These are phyloP conservation scores for Chymomyza caudatula DNA, from an alignment of 2,888 invertebrate species.

Conservation along the genomic window DNA sequence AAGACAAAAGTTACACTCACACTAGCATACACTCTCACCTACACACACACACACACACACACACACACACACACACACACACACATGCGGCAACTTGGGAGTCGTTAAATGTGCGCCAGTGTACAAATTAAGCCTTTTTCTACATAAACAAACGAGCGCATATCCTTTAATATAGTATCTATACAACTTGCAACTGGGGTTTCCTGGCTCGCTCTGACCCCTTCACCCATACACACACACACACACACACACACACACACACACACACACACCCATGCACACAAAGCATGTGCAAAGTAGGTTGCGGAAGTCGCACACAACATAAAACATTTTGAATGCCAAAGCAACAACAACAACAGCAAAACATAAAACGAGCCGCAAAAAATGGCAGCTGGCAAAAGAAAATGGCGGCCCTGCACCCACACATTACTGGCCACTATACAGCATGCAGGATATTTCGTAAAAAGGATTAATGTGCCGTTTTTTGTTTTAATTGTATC, in stretches of 20 bases:
- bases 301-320: slow-evolving; percentile 73
- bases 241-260: slow-evolving; percentile 8
- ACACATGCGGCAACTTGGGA: slow-evolving; percentile 22
- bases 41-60: slow-evolving; percentile 15
- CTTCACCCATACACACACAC: neutral
- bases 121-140: slow-evolving; percentile 73
- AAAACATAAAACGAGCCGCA: slow-evolving; percentile 36
- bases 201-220: slow-evolving; percentile 16
- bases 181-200: slow-evolving; percentile 26
- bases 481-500: slow-evolving; percentile 62
- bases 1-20: slow-evolving; percentile 62
- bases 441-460: slow-evolving; percentile 67
- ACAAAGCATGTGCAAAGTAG: slow-evolving; percentile 66
- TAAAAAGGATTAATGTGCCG: slow-evolving; percentile 66
- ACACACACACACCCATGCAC: neutral
- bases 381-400: slow-evolving; percentile 70
- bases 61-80: slow-evolving; percentile 12
- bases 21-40: slow-evolving; percentile 16
- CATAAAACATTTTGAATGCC: slow-evolving; percentile 72
- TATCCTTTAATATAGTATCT: slow-evolving; percentile 42
- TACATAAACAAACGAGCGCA: slow-evolving; percentile 67
- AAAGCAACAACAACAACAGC: slow-evolving; percentile 29
- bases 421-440: neutral
- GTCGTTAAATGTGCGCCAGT: slow-evolving; percentile 34
- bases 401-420: slow-evolving; percentile 63